Evolutionary conservation across 2,888 invertebrate species (phyloP), one percentile per base, ranked within the genome.

Genomic region (Eilema griseolum): DNA sequence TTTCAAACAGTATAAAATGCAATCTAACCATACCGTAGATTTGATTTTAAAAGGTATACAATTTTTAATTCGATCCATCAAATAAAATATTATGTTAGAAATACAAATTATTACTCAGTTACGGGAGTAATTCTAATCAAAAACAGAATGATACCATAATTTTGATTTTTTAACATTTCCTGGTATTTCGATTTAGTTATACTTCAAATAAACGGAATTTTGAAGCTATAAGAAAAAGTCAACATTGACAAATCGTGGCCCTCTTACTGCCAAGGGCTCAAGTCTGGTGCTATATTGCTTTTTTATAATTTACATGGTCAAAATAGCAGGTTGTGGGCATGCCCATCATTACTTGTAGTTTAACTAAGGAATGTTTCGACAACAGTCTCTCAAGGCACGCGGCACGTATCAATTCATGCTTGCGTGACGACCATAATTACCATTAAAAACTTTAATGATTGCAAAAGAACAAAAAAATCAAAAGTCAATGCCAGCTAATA

Each of bases 401-500:
- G 80, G 81, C 86, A 83, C 82, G 77, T 86, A 88, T 85, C 84
- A 84, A 85, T 92, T 91, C 90, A 92, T 87, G 93, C 88, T 89
- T 86, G 89, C 88, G 88, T 91, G 88, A 86, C 82, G 85, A 79
- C 84, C 79, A 82, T 82, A 89, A 92, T 90, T 89, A 85, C 86
- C 85, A 80, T 84, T 84, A 83, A 85, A 82, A 85, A 88, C 63
- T 77, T 37, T 72, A 83, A 88, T 86, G 64, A 78, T 91, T 90
- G 85, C 91, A 89, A 91, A 86, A 90, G 82, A 77, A 83, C 83
- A 81, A 73, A 83, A 81, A 65, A 71, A 69, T 75, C 77, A 82
- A 88, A 89, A 90, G 86, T 92, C 93, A 93, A 93, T 92, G 93
- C 89, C 92, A 90, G 79, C 79, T 71, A 81, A 88, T 89, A 88